Evolutionary conservation across 2,888 invertebrate species (phyloP), one percentile per base, ranked within the genome.

Genomic region (Agrotis segetum): DNA sequence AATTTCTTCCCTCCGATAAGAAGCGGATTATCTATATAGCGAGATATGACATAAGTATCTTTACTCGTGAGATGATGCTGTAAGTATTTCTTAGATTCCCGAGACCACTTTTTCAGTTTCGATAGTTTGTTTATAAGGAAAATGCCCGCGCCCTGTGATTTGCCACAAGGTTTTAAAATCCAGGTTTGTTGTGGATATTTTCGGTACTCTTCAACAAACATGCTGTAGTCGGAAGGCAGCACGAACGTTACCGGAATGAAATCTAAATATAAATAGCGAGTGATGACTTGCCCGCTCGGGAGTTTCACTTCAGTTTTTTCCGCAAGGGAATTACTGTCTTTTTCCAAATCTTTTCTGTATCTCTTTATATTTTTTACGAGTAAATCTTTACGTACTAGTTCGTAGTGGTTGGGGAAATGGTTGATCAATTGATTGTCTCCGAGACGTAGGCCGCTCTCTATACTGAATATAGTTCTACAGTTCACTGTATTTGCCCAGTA

Each of bases 161-260:
- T 98, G 16, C 99, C 99, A 90, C 99, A 99, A 0, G 99, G 99
- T 91, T 99, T 99, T 97, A 99, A 98, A 75, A 99, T 99, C 99
- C 99, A 99, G 0, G 99, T 99, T 82, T 98, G 98, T 89, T 98
- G 98, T 0, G 99, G 99, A 81, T 98, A 98, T 94, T 98, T 99
- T 66, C 99, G 97, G 91, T 99, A 99, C 90, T 99, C 99, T 90
- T 99, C 99, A 0, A 99, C 99, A 93, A 99, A 99, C 97, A 99
- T 97, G 91, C 99, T 99, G 92, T 99, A 99, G 93, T 99, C 99
- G 67, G 98, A 98, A 11, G 99, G 99, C 67, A 99, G 94, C 63
- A 99, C 98, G 92, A 98, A 99, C 0, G 99, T 99, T n/a, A 98
- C 97, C 0, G 99, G 99, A 83, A 99, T 98, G 87, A 99, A 99